phyloP scores from a whole-genome alignment of 2,888 invertebrate species.

The Pinctada fucata region DNA sequence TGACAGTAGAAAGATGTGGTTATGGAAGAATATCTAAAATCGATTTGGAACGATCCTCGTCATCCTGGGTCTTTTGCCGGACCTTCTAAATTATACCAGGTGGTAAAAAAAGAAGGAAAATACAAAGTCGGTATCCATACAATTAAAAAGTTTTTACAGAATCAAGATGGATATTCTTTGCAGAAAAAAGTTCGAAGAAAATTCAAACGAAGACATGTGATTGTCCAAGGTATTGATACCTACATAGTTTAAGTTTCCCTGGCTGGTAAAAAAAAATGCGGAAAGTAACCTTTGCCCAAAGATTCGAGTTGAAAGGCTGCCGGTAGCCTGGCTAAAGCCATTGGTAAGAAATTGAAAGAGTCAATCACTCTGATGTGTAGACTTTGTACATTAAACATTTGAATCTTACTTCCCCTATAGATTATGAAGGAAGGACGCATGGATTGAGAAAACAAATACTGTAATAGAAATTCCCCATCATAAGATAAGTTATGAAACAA shows the following conservation, averaged over 20 bases:
- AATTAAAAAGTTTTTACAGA: conserved; percentile 18
- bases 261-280: conserved; percentile 42
- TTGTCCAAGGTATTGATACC: conserved; percentile 22
- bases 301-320: conserved; percentile 43
- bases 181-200: conserved; percentile 14
- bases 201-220: conserved; percentile 11
- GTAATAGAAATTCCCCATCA: conserved; percentile 29
- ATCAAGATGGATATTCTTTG: conserved; percentile 3
- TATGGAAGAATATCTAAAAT: conserved; percentile 8
- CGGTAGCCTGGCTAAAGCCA: conserved; percentile 42
- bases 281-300: conserved; percentile 50
- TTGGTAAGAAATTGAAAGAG: too few relatives aligned
- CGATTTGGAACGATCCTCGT: conserved; percentile 20
- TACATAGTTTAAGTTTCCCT: conserved; percentile 43
- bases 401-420: conserved; percentile 37
- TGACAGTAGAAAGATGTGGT: not conserved
- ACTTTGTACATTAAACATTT: too few relatives aligned
- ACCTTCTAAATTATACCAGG: conserved; percentile 12
- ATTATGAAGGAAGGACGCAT: conserved; percentile 33
- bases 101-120: conserved; percentile 18
- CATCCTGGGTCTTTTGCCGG: conserved; percentile 22
- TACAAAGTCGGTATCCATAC: conserved; percentile 2
- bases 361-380: too few relatives aligned
- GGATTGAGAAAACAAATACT: conserved; percentile 30
- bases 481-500: conserved; percentile 35